Evolutionary conservation across 2,797 vertebrate species (phyloP).

Genomic region (Crax fasciolata): DNA sequence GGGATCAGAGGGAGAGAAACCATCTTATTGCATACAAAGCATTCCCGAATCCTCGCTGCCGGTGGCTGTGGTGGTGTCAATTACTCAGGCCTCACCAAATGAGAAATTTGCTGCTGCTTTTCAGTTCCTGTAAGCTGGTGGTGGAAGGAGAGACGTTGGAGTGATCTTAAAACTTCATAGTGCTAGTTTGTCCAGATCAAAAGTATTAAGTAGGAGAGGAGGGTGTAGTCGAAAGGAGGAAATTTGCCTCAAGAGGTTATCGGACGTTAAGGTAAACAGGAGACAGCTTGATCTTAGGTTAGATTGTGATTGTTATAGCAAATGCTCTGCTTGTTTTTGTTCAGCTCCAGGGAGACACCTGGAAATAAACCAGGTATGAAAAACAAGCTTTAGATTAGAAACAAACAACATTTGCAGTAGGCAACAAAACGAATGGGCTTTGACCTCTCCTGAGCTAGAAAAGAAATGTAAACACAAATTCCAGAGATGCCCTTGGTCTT

Average conservation of each 20-base stretch:
- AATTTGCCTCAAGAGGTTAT: neutral
- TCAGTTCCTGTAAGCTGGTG: neutral
- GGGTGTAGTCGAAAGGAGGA: neutral
- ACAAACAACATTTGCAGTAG: neutral
- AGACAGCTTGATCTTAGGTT: neutral
- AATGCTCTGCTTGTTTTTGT: neutral
- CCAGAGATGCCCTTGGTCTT: neutral
- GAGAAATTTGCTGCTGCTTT: neutral
- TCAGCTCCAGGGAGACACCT: neutral
- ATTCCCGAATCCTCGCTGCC: neutral
- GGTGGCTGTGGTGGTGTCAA: neutral
- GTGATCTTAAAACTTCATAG: neutral
- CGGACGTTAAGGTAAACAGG: neutral
- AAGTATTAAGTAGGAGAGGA: neutral
- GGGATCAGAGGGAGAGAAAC: neutral
- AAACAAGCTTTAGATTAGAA: neutral
- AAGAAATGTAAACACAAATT: neutral
- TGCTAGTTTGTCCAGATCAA: neutral
- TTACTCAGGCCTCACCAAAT: neutral
- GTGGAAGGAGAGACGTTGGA: neutral
- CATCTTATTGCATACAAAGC: neutral
- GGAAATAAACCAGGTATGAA: neutral
- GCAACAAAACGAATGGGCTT: neutral
- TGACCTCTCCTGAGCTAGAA: neutral
- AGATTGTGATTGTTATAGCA: neutral